Evolutionary conservation across 2,113 vertebrate species (phyloP), one percentile per base, ranked within the genome.

Genomic region (Arizona elegans): DNA sequence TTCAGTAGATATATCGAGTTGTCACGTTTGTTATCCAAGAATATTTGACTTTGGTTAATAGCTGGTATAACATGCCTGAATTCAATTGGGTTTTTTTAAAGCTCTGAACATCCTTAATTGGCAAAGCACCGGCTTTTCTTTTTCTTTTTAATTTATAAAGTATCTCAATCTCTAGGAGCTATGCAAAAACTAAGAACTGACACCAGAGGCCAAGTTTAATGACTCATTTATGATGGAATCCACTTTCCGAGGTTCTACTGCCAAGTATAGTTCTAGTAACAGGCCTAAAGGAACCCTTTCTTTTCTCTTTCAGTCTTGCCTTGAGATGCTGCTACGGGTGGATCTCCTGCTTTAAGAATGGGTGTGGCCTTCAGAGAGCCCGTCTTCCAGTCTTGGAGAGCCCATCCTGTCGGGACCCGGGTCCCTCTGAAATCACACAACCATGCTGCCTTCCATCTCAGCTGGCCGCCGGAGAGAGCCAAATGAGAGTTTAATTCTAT

Each of bases 371-470:
- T 54, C 21, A 5, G 33, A 9, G 89, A 50, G 9, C 11, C 54
- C 47, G 19, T 11, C 59, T 86, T 90, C 89, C 81, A 6, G n/a
- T 50, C 47, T 54, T 3, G 13, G 50, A 9, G 92, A 47, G 5
- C 11, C 54, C 56, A 29, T 19, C 59, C 59, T 90, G 29, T 10
- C 3, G 56, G 47, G 70, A 85, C 24, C 62, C 3, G 3, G 47
- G 47, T 87, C 89, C 26, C 43, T 55, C 88, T 10, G 21, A 86
- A 56, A 47, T 93, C 3, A 8, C 59, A 75, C 47, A 62, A 91
- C 90, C 87, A 26, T 23, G 53, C 55, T 93, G 90, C 93, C 86
- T 93, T 93, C 90, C 70, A 52, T 86, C 47, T 21, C 90, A 58
- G 70, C 89, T 87, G 81, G 56, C 89, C 50, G 1, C 89, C 5